These are phyloP conservation scores for Meloe dianella DNA, from an alignment of 2,888 invertebrate genomes.

Conservation along the genomic window DNA sequence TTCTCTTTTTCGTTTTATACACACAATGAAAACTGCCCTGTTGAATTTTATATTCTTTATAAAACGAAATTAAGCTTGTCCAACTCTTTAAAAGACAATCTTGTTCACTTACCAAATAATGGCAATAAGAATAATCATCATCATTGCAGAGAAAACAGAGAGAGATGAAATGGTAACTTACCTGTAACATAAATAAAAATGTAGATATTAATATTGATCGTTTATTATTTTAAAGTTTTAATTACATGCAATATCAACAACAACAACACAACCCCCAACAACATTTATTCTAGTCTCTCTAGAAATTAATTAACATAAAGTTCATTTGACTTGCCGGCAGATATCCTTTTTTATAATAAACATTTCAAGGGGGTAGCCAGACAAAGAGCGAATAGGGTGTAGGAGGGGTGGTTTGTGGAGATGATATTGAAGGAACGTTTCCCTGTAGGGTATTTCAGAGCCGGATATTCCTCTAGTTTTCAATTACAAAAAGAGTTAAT, in stretches of 20 bases:
- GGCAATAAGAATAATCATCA: background rate
- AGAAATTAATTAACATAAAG: conserved; percentile 29
- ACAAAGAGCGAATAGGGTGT: background rate
- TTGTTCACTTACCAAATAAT: background rate
- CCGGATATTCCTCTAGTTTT: conserved; percentile 33
- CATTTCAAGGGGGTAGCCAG: conserved; percentile 9
- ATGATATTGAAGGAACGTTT: conserved; percentile 22
- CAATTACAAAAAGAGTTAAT: conserved; percentile 42
- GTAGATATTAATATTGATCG: background rate
- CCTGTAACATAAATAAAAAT: background rate
- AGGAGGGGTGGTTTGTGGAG: background rate
- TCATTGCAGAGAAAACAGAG: background rate
- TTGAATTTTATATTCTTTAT: too few relatives aligned
- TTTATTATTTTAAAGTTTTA: conserved; percentile 10
- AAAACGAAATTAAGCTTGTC: too few relatives aligned
- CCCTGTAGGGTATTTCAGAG: conserved; percentile 21
- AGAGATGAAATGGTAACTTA: background rate
- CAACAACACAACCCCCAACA: background rate
- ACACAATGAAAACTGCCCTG: too few relatives aligned
- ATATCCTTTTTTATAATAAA: conserved; percentile 28
- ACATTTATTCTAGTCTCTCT: conserved; percentile 14
- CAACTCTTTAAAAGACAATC: background rate
- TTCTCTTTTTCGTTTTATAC: too few relatives aligned
- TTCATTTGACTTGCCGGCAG: conserved; percentile 27
- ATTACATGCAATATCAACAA: conserved; percentile 8